Conservation (phyloP, 2,888 invertebrate genomes). For the Lasioglossum figueresi region DNA sequence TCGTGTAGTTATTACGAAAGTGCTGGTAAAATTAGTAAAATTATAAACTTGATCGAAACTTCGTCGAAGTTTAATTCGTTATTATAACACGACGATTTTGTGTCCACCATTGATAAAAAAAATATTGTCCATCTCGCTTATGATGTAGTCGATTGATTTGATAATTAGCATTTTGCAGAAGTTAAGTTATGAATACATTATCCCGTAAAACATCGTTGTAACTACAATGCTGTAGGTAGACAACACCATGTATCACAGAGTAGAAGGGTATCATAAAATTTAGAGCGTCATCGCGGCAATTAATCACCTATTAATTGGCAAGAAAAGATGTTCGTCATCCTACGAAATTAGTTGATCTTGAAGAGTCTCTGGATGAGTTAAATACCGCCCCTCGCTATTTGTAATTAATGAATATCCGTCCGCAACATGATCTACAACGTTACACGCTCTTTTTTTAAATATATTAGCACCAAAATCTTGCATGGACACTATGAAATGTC, state of each 20-base stretch:
- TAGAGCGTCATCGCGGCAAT: slow-evolving; percentile 79
- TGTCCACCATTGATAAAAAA: not conserved
- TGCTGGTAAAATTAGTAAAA: not conserved
- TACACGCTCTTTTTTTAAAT: not conserved
- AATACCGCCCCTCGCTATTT: slow-evolving; percentile 74
- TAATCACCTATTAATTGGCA: slow-evolving; percentile 82
- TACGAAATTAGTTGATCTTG: slow-evolving; percentile 75
- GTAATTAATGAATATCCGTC: slow-evolving; percentile 78
- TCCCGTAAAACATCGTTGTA: slow-evolving; percentile 55
- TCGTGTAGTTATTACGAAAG: not conserved
- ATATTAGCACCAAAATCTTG: not conserved
- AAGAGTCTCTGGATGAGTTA: slow-evolving; percentile 53
- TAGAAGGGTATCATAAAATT: slow-evolving; percentile 70
- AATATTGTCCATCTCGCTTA: not conserved
- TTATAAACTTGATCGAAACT: not conserved
- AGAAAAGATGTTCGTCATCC: slow-evolving; percentile 79
- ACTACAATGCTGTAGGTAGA: slow-evolving; percentile 54
- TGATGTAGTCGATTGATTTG: slow-evolving; percentile 20
- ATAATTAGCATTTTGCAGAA: slow-evolving; percentile 57
- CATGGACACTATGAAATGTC: not conserved
- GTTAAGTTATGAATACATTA: slow-evolving; percentile 41
- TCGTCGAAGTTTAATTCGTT: not conserved
- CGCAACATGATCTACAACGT: slow-evolving; percentile 18
- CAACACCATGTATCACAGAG: slow-evolving; percentile 49
- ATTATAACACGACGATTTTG: not conserved